These are phyloP conservation scores for Muscina levida DNA, from an alignment of 2,888 invertebrate genomes.

Conservation along the genomic window DNA sequence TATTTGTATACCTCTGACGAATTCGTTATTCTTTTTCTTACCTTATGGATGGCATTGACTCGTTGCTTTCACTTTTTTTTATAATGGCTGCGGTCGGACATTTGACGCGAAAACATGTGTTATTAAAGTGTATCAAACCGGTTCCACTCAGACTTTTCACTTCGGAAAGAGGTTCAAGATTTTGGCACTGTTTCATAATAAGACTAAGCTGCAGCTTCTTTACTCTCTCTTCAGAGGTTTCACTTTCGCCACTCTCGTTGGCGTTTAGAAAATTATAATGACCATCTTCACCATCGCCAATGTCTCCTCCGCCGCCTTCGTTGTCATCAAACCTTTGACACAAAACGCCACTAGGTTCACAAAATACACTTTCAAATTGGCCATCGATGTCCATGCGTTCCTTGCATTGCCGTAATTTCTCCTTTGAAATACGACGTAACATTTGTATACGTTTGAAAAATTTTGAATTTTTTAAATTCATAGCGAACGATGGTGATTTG, in stretches of 20 bases:
- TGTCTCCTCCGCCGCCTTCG: not conserved
- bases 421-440: slow-evolving; percentile 73
- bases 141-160: slow-evolving; percentile 34
- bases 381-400: slow-evolving; percentile 57
- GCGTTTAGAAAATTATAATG: not conserved
- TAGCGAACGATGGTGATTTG: slow-evolving; percentile 55
- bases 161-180: not conserved
- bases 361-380: slow-evolving; percentile 59
- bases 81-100: slow-evolving; percentile 61
- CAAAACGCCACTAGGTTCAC: slow-evolving; percentile 64
- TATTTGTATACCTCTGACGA: too few relatives aligned
- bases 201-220: slow-evolving; percentile 9
- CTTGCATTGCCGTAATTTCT: slow-evolving; percentile 71
- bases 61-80: slow-evolving; percentile 32
- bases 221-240: not conserved
- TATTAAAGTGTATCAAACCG: slow-evolving; percentile 72
- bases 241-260: slow-evolving; percentile 29
- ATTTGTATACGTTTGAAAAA: slow-evolving; percentile 76
- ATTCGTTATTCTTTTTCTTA: too few relatives aligned
- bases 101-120: slow-evolving; percentile 72
- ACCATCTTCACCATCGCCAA: not conserved
- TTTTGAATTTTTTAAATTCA: slow-evolving; percentile 77
- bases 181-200: slow-evolving; percentile 25
- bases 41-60: slow-evolving; percentile 65
- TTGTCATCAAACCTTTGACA: too few relatives aligned